These are phyloP conservation scores for Labrus mixtus DNA, from an alignment of 2,113 vertebrate genomes.

Conservation along the genomic window DNA sequence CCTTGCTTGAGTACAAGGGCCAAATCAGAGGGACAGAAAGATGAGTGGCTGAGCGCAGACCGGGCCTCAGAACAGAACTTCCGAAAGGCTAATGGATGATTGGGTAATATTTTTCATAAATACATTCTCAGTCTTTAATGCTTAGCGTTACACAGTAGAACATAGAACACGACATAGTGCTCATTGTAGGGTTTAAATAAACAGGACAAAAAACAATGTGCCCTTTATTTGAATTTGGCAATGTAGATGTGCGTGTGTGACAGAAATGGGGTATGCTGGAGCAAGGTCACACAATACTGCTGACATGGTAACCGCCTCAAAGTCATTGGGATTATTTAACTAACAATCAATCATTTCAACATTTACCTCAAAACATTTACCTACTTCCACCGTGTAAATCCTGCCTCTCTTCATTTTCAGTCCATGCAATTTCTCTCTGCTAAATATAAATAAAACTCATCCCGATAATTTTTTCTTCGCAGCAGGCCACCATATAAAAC, in stretches of 20 bases:
- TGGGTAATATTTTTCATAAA: slow-evolving; percentile 32
- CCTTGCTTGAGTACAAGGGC: slow-evolving; percentile 35
- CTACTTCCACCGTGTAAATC: neutral
- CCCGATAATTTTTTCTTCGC: slow-evolving; percentile 6
- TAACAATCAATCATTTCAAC: neutral
- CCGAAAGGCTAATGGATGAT: slow-evolving; percentile 49
- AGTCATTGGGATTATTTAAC: neutral
- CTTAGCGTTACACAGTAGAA: neutral
- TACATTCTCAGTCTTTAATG: neutral
- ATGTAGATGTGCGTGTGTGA: neutral
- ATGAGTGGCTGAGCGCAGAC: slow-evolving; percentile 40
- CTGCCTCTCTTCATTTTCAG: neutral
- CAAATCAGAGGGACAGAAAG: slow-evolving; percentile 42
- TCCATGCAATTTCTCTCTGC: neutral
- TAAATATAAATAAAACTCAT: slow-evolving; percentile 4
- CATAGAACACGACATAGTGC: neutral
- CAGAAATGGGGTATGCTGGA: slow-evolving; percentile 1
- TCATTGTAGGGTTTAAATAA: neutral
- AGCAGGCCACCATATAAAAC: slow-evolving; percentile 31
- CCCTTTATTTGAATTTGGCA: neutral
- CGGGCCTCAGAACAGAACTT: slow-evolving; percentile 34
- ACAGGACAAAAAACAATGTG: neutral
- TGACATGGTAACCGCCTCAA: neutral
- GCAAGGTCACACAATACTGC: neutral
- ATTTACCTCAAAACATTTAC: neutral